Conservation (phyloP, 2,113 vertebrate genomes). For the Athene cunicularia region DNA sequence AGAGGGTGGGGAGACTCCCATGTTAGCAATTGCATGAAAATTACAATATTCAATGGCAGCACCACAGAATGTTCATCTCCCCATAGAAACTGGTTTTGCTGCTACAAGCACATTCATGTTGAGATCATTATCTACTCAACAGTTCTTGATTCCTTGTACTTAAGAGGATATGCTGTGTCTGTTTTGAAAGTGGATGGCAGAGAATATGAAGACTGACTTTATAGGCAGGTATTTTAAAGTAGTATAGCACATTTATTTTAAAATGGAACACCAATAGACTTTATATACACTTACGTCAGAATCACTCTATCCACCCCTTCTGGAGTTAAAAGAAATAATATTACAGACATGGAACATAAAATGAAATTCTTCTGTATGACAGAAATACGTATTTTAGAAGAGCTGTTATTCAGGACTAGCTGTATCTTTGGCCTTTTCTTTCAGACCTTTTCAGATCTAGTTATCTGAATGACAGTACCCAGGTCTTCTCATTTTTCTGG, state of each 20-base stretch:
- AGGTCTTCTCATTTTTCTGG: background rate
- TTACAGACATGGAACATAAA: background rate
- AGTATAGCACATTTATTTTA: background rate
- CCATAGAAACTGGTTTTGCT: conserved; percentile 50
- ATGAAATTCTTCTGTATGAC: background rate
- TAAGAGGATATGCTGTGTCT: background rate
- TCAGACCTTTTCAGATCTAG: background rate
- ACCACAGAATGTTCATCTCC: background rate
- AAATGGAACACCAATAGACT: background rate
- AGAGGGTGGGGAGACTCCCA: background rate
- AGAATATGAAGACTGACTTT: background rate
- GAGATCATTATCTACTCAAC: conserved; percentile 27
- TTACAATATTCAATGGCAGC: background rate
- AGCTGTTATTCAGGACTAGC: background rate
- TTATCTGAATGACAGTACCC: background rate
- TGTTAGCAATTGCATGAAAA: background rate
- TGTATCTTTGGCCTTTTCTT: background rate
- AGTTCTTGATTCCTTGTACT: background rate
- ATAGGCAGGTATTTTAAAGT: background rate
- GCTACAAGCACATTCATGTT: conserved; percentile 41
- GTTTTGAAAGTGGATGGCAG: background rate
- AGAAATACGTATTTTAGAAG: background rate
- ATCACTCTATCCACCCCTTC: background rate
- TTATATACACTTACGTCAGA: background rate
- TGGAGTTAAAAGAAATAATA: background rate